phyloP scores from a whole-genome alignment of 2,113 vertebrate species.

The Grallaria varia region DNA sequence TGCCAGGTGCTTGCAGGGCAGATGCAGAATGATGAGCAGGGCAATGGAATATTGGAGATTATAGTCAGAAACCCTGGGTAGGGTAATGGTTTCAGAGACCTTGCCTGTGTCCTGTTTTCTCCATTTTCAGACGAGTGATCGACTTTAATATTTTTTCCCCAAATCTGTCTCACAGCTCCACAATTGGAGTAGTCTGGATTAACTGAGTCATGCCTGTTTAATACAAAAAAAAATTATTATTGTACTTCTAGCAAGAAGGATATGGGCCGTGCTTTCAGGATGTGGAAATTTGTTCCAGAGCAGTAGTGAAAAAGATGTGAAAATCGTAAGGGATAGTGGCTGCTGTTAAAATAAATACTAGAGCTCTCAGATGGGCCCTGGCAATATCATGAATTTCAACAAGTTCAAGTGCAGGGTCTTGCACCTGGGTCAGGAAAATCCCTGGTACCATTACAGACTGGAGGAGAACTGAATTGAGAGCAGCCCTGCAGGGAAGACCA shows the following conservation, averaged over 20 bases:
- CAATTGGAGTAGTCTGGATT: background rate
- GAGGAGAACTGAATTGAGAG: background rate
- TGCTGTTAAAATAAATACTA: background rate
- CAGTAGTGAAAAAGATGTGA: background rate
- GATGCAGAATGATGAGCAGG: background rate
- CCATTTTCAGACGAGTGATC: background rate
- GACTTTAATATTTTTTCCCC: background rate
- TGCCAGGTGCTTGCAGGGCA: background rate
- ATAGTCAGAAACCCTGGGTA: rapidly evolving
- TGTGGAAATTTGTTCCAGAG: background rate
- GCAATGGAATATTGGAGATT: background rate
- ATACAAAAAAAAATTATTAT: background rate
- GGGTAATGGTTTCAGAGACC: background rate
- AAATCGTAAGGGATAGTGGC: background rate
- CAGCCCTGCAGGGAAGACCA: background rate
- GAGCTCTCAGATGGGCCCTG: background rate
- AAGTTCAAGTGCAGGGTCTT: background rate
- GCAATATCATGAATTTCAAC: background rate
- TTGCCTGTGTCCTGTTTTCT: background rate
- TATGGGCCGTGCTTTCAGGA: background rate
- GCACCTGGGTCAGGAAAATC: background rate
- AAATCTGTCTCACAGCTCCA: background rate
- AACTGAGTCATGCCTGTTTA: background rate
- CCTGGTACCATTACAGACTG: background rate
- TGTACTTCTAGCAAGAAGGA: background rate